These are phyloP conservation scores for Atractosteus spatula DNA, from an alignment of 2,113 vertebrate genomes.

Conservation along the genomic window DNA sequence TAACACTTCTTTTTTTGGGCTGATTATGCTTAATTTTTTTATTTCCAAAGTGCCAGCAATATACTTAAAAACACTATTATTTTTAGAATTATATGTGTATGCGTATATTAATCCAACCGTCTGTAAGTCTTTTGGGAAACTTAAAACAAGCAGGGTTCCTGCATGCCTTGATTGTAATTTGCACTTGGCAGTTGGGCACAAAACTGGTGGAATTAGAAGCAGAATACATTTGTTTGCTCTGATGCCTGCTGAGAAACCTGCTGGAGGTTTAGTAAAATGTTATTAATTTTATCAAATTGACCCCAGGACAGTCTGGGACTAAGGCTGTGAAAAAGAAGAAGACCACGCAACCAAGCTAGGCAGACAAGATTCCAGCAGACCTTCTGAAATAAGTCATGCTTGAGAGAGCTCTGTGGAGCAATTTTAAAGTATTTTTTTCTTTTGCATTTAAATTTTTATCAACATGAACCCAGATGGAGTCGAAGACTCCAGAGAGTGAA, in stretches of 20 bases:
- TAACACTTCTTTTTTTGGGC: too few species aligned
- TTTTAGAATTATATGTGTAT: too few species aligned
- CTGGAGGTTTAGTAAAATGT: neutral
- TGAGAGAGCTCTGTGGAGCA: neutral
- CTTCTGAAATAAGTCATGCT: conserved; percentile 2
- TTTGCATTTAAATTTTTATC: conserved; percentile 20
- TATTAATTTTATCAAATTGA: neutral
- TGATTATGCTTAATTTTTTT: too few species aligned
- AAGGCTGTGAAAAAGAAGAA: too few species aligned
- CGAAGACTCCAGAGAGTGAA: conserved; percentile 28
- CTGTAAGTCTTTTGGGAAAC: too few species aligned
- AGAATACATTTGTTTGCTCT: neutral
- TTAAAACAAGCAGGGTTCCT: too few species aligned
- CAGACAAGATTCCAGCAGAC: neutral
- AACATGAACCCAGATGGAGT: conserved; percentile 13
- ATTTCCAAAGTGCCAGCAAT: too few species aligned
- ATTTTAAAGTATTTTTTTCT: conserved; percentile 5
- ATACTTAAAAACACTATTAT: too few species aligned
- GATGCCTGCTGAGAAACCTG: neutral
- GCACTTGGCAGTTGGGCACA: too few species aligned
- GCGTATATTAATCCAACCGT: too few species aligned
- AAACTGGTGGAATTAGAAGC: neutral
- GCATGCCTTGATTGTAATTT: neutral
- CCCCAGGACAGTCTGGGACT: too few species aligned
- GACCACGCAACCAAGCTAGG: too few species aligned